These are phyloP conservation scores for Sesamia inferens DNA, from an alignment of 2,888 invertebrate species.

Conservation along the genomic window DNA sequence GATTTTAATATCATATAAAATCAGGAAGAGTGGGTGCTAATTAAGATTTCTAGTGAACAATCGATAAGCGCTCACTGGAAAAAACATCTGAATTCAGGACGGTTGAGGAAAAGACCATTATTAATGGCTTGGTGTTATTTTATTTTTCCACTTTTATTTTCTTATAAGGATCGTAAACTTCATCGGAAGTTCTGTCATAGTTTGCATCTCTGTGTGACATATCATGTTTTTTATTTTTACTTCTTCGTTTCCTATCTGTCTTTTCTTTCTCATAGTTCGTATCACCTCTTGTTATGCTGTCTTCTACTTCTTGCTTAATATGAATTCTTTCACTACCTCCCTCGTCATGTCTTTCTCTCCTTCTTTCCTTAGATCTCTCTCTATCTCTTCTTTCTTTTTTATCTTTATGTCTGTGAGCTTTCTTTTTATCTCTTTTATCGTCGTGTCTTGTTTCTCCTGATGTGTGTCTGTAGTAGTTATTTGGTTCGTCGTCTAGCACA, in stretches of 20 bases:
- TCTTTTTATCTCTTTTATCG: conserved; percentile 18
- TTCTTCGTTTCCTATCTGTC: neutral
- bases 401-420: conserved; percentile 27
- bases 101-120: neutral
- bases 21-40: neutral
- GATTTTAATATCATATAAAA: neutral
- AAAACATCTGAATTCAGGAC: neutral
- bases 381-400: conserved; percentile 35
- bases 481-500: neutral
- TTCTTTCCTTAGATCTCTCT: conserved; percentile 36
- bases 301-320: conserved; percentile 35
- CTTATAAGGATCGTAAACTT: conserved; percentile 40
- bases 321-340: conserved; percentile 7
- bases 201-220: conserved; percentile 17
- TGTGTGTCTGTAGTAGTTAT: neutral
- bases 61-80: neutral
- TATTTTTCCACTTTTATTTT: conserved; percentile 49
- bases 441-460: conserved; percentile 19
- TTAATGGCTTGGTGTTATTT: neutral
- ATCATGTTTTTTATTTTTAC: conserved; percentile 9
- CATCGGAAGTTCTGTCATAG: conserved; percentile 5
- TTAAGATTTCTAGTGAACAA: neutral
- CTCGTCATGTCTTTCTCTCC: conserved; percentile 26
- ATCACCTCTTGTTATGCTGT: conserved; percentile 3
- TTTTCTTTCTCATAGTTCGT: conserved; percentile 1